Evolutionary conservation across 2,888 invertebrate species (phyloP).

Genomic region (Drosophila acutilabella): DNA sequence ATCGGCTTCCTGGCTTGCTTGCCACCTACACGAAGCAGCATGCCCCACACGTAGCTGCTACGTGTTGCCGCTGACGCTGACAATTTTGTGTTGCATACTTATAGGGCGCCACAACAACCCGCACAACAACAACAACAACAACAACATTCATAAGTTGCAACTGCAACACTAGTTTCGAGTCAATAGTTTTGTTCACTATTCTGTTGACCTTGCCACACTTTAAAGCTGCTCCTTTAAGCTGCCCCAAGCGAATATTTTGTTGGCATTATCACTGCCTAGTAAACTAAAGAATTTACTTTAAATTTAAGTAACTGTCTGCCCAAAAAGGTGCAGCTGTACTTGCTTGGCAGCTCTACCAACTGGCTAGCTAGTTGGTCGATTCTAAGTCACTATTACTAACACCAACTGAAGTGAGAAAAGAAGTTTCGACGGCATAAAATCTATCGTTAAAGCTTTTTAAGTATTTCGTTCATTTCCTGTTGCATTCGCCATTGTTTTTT

Average conservation of each 20-base stretch:
- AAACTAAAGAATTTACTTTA: no score
- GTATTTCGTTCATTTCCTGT: slow-evolving; percentile 54
- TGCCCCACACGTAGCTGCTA: slow-evolving; percentile 66
- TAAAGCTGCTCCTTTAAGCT: not conserved
- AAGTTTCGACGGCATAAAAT: not conserved
- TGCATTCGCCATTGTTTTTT: slow-evolving; percentile 38
- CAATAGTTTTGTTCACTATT: slow-evolving; percentile 4
- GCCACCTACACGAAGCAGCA: slow-evolving; percentile 22
- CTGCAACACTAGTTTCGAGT: slow-evolving; percentile 5
- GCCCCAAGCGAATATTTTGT: no score
- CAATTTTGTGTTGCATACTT: slow-evolving; percentile 59
- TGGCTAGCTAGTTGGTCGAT: no score
- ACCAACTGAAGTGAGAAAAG: no score
- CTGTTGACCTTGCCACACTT: slow-evolving; percentile 1
- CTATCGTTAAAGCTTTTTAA: slow-evolving; percentile 36
- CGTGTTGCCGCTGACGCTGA: slow-evolving; percentile 63
- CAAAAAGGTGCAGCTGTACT: no score
- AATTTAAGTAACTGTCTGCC: no score
- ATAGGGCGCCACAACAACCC: slow-evolving; percentile 6
- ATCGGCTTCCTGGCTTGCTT: not conserved
- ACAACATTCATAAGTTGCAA: slow-evolving; percentile 18
- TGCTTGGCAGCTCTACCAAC: no score
- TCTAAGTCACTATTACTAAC: no score
- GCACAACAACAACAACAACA: slow-evolving; percentile 5
- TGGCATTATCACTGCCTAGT: no score